Evolutionary conservation across 2,113 vertebrate genomes (phyloP).

Genomic region (Epinephelus moara): DNA sequence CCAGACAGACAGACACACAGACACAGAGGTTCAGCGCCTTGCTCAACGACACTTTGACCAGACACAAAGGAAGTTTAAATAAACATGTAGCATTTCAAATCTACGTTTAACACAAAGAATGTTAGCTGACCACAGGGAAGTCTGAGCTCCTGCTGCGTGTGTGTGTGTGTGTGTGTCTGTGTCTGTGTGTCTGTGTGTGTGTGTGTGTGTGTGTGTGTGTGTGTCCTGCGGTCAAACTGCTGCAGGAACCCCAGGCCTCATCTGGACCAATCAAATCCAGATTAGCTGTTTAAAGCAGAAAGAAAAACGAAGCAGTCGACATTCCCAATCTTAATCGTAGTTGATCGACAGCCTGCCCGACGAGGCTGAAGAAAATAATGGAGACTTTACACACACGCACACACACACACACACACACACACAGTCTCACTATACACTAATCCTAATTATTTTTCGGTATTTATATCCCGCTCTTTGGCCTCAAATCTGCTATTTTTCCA

Average conservation of each 20-base stretch:
- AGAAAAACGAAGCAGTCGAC: slow-evolving; percentile 16
- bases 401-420: slow-evolving; percentile 36
- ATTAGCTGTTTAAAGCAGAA: slow-evolving; percentile 51
- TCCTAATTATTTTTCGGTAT: slow-evolving; percentile 46
- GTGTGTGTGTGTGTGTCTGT: too few species aligned
- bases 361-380: slow-evolving; percentile 58
- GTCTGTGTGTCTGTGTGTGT: slow-evolving; percentile 19
- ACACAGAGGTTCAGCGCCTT: not conserved
- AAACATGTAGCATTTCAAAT: not conserved
- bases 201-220: slow-evolving; percentile 28
- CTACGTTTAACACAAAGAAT: slow-evolving; percentile 2
- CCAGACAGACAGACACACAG: too few species aligned
- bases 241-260: slow-evolving; percentile 18
- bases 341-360: slow-evolving; percentile 47
- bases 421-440: slow-evolving; percentile 29
- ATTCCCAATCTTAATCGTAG: slow-evolving; percentile 45
- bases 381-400: slow-evolving; percentile 16
- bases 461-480: slow-evolving; percentile 50
- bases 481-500: slow-evolving; percentile 21
- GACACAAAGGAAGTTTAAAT: not conserved
- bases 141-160: not conserved
- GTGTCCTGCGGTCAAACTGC: slow-evolving; percentile 18
- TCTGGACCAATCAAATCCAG: slow-evolving; percentile 61
- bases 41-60: not conserved
- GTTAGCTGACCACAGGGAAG: slow-evolving; percentile 10